phyloP scores from a whole-genome alignment of 2,797 vertebrate species.

The Graptemys geographica region DNA sequence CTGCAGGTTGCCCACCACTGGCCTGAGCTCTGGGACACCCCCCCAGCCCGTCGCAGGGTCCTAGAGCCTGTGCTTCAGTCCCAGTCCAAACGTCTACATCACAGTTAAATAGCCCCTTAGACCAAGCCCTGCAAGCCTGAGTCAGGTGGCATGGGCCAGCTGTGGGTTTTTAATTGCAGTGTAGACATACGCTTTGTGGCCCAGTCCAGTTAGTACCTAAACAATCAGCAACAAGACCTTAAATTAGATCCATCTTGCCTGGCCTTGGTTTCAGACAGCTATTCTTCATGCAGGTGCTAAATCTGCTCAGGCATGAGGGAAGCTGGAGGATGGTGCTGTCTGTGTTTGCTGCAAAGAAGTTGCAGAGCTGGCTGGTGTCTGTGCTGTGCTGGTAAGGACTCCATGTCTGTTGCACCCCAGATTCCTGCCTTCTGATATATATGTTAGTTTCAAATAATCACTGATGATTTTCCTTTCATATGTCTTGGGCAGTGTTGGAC shows the following conservation, averaged over 20 bases:
- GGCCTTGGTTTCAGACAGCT: rapidly evolving
- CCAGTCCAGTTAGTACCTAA: rapidly evolving
- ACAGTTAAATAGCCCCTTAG: neutral
- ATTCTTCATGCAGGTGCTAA: neutral
- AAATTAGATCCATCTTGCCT: neutral
- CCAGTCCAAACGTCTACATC: neutral
- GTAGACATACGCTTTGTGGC: neutral
- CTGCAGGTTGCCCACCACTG: no score
- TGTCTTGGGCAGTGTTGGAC: no score
- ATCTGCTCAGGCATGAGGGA: rapidly evolving
- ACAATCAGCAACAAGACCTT: rapidly evolving
- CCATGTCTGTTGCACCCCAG: neutral
- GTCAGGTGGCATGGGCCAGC: neutral
- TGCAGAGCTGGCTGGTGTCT: neutral
- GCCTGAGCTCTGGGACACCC: neutral
- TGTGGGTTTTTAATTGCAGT: neutral
- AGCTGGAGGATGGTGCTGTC: rapidly evolving
- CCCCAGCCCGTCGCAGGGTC: neutral
- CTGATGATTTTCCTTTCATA: neutral
- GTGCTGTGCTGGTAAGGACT: neutral
- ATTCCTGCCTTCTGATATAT: neutral
- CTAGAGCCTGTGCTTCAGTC: neutral
- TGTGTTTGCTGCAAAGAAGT: neutral
- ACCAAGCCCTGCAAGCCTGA: neutral
- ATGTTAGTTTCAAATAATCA: neutral